Percentiles rank a stretch among this genome's conserved stretches.
Conservation (phyloP, 2,113 vertebrate genomes). For the Gymnorhina tibicen region DNA sequence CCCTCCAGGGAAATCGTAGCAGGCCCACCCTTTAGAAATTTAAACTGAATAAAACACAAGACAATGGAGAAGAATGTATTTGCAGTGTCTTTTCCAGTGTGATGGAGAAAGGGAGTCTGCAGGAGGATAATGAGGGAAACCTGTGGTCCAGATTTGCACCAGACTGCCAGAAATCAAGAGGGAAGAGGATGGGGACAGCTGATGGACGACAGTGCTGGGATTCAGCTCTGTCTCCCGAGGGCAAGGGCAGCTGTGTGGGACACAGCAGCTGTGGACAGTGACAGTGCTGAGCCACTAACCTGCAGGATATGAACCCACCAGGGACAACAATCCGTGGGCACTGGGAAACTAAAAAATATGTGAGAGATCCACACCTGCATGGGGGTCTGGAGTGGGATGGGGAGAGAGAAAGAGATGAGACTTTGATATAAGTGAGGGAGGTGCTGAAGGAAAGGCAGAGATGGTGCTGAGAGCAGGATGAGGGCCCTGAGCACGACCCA, state of each 20-base stretch:
- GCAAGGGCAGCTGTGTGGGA: neutral
- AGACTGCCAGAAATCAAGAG: neutral
- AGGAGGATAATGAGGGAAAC: neutral
- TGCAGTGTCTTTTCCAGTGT: neutral
- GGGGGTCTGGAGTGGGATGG: neutral
- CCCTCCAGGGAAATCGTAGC: neutral
- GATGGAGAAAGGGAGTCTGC: neutral
- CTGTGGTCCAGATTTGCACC: neutral
- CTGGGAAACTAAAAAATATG: neutral
- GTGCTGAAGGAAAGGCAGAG: neutral
- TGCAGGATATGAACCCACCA: neutral
- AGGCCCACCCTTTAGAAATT: neutral
- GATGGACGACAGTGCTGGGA: neutral
- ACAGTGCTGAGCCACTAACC: neutral
- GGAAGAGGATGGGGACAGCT: neutral
- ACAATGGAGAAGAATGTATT: neutral
- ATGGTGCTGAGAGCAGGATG: neutral
- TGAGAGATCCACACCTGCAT: neutral
- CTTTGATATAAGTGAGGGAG: neutral
- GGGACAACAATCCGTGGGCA: fast-evolving
- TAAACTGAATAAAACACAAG: neutral
- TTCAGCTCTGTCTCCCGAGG: neutral
- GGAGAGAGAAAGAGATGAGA: neutral
- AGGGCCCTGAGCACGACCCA: neutral
- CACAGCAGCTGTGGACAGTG: neutral